A percentile compares a stretch with the other conserved stretches of the same genome.
These are phyloP conservation scores for Eilema caniola DNA, from an alignment of 2,888 invertebrate genomes.

Conservation along the genomic window DNA sequence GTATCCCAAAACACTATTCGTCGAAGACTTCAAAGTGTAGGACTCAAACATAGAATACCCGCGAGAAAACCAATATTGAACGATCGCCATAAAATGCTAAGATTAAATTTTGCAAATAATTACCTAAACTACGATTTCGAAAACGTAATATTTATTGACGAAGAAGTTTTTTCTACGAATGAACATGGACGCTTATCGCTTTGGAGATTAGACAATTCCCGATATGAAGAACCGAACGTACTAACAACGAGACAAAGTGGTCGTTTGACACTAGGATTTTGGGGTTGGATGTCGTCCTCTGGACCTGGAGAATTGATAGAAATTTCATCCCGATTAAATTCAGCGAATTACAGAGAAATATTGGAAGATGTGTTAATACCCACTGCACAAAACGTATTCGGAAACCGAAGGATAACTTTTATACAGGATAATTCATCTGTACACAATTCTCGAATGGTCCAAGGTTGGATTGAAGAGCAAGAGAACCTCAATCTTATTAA, in stretches of 20 bases:
- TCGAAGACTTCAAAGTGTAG: too few relatives aligned
- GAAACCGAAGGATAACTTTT: background rate
- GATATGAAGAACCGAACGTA: background rate
- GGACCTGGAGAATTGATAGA: background rate
- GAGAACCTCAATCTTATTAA: background rate
- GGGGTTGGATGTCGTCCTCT: background rate
- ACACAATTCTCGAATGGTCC: background rate
- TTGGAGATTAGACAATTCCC: background rate
- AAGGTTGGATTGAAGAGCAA: background rate
- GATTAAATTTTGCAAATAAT: constrained; percentile 2
- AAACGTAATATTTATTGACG: background rate
- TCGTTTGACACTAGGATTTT: background rate
- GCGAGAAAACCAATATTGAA: background rate
- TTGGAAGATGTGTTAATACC: background rate
- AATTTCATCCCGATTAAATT: background rate
- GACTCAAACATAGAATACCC: background rate
- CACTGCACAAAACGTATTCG: background rate
- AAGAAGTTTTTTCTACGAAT: background rate
- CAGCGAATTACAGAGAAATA: background rate
- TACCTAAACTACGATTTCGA: constrained; percentile 3
- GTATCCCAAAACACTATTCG: background rate
- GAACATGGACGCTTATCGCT: constrained; percentile 1
- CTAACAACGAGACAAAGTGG: background rate
- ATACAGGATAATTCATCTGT: background rate
- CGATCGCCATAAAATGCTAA: constrained; percentile 3